These are phyloP conservation scores for Coendou prehensilis DNA, from an alignment of 2,797 vertebrate species.

Conservation along the genomic window DNA sequence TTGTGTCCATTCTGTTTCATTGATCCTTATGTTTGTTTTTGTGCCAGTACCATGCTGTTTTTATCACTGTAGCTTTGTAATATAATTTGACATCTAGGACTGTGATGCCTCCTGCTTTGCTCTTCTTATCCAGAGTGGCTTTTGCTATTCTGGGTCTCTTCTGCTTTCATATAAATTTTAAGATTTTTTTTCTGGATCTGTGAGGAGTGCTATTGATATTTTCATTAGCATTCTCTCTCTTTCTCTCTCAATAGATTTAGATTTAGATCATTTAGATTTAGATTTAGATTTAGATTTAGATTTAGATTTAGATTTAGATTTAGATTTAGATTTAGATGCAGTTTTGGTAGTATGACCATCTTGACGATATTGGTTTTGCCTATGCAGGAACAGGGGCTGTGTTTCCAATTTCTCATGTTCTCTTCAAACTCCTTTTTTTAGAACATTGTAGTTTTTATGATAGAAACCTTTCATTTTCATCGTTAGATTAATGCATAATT, in stretches of 20 bases:
- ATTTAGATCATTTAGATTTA: no score
- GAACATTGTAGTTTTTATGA: background rate
- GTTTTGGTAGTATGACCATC: background rate
- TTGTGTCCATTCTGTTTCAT: background rate
- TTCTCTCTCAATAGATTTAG: no score
- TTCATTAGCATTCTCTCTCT: background rate
- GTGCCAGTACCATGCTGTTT: background rate
- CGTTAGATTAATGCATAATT: background rate
- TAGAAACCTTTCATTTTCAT: background rate
- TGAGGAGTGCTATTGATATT: background rate
- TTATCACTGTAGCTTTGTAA: background rate
- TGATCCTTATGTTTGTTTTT: background rate
- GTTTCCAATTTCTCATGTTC: background rate
- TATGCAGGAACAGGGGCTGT: background rate
- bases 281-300: no score
- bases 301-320: no score
- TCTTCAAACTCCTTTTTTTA: background rate
- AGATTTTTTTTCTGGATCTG: background rate
- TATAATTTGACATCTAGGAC: background rate
- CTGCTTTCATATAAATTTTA: background rate
- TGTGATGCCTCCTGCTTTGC: background rate
- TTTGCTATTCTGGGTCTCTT: background rate
- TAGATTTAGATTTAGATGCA: no score
- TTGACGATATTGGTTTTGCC: background rate
- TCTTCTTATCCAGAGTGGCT: background rate